phyloP scores from a whole-genome alignment of 2,888 invertebrate species.

The Ophonus ardosiacus region DNA sequence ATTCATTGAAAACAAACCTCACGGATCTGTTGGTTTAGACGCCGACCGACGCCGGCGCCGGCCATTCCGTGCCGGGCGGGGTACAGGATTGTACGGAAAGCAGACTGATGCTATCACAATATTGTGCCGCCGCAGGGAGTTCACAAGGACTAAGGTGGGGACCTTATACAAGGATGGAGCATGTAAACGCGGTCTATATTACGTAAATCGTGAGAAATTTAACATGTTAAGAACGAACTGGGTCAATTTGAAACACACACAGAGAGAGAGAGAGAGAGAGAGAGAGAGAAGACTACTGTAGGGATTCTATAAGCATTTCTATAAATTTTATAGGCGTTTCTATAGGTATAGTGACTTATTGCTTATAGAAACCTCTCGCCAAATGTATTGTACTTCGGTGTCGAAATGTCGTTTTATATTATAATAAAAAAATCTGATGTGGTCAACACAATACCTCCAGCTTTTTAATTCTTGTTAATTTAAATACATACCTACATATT shows the following conservation, averaged over 20 bases:
- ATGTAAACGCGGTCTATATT: neutral
- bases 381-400: too few species aligned
- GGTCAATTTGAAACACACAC: neutral
- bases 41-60: conserved; percentile 16
- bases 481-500: too few species aligned
- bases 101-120: conserved; percentile 55
- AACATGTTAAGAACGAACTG: neutral
- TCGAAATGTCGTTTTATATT: too few species aligned
- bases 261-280: too few species aligned
- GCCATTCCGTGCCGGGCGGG: neutral
- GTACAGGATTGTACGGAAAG: conserved; percentile 23
- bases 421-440: too few species aligned
- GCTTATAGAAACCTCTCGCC: too few species aligned
- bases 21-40: conserved; percentile 51
- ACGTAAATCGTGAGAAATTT: neutral
- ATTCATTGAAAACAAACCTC: conserved; percentile 53
- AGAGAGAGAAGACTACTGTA: too few species aligned
- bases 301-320: too few species aligned
- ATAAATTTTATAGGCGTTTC: too few species aligned
- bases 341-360: too few species aligned
- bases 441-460: too few species aligned
- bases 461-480: too few species aligned
- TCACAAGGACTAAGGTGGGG: conserved; percentile 28
- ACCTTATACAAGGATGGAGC: neutral
- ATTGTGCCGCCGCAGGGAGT: conserved; percentile 45